Evolutionary conservation across 2,113 vertebrate genomes (phyloP), one percentile per base, ranked within the genome.

Genomic region (Gallinago undulata): DNA sequence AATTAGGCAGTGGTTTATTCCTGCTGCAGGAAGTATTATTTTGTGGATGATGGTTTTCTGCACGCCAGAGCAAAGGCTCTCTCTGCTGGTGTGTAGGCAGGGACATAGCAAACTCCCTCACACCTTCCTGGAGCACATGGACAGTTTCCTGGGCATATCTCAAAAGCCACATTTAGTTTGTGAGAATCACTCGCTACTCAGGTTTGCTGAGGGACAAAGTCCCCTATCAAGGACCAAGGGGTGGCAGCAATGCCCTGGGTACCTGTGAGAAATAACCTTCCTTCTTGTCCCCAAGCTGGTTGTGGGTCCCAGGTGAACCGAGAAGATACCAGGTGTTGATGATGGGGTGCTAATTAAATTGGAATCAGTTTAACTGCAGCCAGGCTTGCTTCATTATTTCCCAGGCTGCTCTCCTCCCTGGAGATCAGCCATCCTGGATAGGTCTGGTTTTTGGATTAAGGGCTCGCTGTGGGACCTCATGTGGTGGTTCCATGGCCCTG

Each of bases 301-400:
- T 64, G 74, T 78, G 35, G 33, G 47, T 87, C 39, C 39, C 23
- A 43, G 50, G 68, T 66, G 37, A 89, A 25, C 50, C 53, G 48
- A 39, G 50, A 53, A 77, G n/a, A 48, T 59, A 57, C 0, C 1
- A 13, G 41, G 15, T 84, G 33, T 30, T 70, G 69, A 13, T 53
- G 70, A 39, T 13, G 51, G 28, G 37, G 41, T 4, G 13, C 19
- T 94, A 35, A 66, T 51, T 59, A 66, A 59, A 56, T 75, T 28
- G 27, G 50, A 37, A 59, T 69, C 50, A 31, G 25, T 59, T 78
- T 31, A 45, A 19, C 25, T 2, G 0, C 30, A 64, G 0, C 2
- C 28, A 72, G 30, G 17, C 8, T 85, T 75, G 33, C 16, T 77
- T 25, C 2, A 0, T 56, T 53, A 22, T 86, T 74, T 80, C 50